A percentile compares a stretch with the other conserved stretches of the same genome.
Conservation (phyloP, 1,140 invertebrate species). For the Hyles vespertilio region DNA sequence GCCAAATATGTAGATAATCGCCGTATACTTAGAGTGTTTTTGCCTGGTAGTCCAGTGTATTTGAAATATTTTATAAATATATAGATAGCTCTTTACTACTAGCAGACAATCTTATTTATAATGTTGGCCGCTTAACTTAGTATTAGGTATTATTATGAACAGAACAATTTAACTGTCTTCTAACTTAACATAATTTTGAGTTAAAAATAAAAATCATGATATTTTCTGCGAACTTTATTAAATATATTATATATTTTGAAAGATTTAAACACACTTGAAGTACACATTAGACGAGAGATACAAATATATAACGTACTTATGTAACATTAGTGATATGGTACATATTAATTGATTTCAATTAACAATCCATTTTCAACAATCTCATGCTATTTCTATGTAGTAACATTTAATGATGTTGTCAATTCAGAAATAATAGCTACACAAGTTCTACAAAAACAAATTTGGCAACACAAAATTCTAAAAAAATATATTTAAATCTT, state of each 20-base stretch:
- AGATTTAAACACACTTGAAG: conserved; percentile 24
- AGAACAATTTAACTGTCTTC: no score
- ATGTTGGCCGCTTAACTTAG: no score
- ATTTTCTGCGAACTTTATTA: conserved; percentile 37
- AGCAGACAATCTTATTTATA: no score
- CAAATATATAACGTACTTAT: conserved; percentile 27
- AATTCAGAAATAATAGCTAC: neutral
- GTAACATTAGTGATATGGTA: conserved; percentile 34
- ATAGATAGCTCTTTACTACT: no score
- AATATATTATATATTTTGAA: conserved; percentile 29
- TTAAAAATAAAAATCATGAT: conserved; percentile 12
- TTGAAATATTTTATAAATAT: no score
- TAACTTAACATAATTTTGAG: no score
- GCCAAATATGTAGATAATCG: no score
- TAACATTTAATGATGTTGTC: neutral
- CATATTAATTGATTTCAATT: conserved; percentile 12
- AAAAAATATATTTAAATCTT: neutral
- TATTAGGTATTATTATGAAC: no score
- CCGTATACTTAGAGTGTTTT: no score
- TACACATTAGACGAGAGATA: conserved; percentile 29
- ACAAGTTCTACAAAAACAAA: conserved; percentile 9
- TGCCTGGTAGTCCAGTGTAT: no score
- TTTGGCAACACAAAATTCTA: conserved; percentile 1
- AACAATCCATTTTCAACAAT: neutral
- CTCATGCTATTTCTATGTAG: neutral